Base-by-base conservation (phyloP, 2,797 vertebrate species). In the Lutjanus argentimaculatus region DNA sequence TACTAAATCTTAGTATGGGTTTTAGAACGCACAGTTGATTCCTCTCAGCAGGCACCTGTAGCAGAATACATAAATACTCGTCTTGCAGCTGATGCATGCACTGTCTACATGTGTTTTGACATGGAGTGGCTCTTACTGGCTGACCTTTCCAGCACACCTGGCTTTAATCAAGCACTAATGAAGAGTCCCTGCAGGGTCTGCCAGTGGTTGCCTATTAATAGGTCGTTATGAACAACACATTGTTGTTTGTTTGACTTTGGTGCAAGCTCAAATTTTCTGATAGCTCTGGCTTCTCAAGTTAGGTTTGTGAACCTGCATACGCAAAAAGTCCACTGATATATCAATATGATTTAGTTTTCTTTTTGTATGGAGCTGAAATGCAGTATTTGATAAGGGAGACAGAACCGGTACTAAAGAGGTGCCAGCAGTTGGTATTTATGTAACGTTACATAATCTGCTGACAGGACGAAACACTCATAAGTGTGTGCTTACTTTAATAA, bases 71-170 rank as follows among this genome's bases (percentile, higher is more conserved):
- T 22, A 61, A 36, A 52, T 53, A 56, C 59, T 51, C 51, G n/a
- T 59, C 12, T 43, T 30, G 51, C 30, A 30, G 8, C 71, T 49
- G 63, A 59, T 55, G 36, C 25, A 13, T 40, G 52, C 46, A 22
- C 12, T 22, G n/a, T 46, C 25, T 65, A 0, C 1, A 6, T 46
- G 49, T 40, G 49, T 42, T 67, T 22, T 59, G 22, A 78, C 45
- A 53, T 16, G 22, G 16, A 49, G n/a, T n/a, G 8, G 17, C 17
- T 56, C 40, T 80, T 67, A 75, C 30, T 63, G 57, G 19, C 46
- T 80, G 76, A 71, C 36, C 56, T 82, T 77, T 72, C 56, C 75
- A 75, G 25, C 57, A 43, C 71, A 65, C 42, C 43, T 64, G 52
- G 69, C 42, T 85, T 76, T 63, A 67, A 67, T 76, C 36, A 72